Conservation (phyloP, 2,888 invertebrate species). For the Melinaea marsaeus region DNA sequence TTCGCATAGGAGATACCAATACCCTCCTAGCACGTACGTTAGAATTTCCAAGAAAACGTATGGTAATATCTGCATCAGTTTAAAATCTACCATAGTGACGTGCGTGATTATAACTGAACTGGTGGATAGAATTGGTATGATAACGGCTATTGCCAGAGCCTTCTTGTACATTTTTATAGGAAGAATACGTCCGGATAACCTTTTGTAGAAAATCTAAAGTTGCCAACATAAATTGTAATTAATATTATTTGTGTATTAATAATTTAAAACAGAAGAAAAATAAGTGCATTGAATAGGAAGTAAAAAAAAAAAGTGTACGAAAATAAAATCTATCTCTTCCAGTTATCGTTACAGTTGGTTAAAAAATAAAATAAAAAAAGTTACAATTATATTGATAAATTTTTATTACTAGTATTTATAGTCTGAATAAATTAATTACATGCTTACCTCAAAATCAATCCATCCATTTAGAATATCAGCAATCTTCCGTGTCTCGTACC, state of each 20-base stretch:
- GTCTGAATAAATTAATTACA: not conserved
- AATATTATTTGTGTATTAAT: no score
- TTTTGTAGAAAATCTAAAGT: conserved; percentile 75
- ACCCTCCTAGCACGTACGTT: conserved; percentile 83
- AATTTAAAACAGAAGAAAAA: no score
- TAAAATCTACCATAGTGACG: conserved; percentile 83
- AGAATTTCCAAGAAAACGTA: conserved; percentile 83
- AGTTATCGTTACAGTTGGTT: no score
- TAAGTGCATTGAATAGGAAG: no score
- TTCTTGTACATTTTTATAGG: conserved; percentile 78
- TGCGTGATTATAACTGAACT: conserved; percentile 83
- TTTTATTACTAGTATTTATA: not conserved
- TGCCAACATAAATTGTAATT: no score
- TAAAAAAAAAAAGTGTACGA: no score
- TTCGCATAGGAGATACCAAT: conserved; percentile 84
- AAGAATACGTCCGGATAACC: conserved; percentile 77
- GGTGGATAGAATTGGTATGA: conserved; percentile 80
- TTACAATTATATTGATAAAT: not conserved
- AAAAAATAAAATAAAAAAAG: not conserved
- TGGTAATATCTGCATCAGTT: conserved; percentile 80
- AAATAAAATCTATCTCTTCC: no score
- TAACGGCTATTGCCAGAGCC: conserved; percentile 75
- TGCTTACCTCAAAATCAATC: conserved; percentile 81
- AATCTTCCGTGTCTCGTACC: conserved; percentile 83
- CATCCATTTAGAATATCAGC: conserved; percentile 80